Conservation (phyloP, 2,888 invertebrate species). For the Gortyna flavago region DNA sequence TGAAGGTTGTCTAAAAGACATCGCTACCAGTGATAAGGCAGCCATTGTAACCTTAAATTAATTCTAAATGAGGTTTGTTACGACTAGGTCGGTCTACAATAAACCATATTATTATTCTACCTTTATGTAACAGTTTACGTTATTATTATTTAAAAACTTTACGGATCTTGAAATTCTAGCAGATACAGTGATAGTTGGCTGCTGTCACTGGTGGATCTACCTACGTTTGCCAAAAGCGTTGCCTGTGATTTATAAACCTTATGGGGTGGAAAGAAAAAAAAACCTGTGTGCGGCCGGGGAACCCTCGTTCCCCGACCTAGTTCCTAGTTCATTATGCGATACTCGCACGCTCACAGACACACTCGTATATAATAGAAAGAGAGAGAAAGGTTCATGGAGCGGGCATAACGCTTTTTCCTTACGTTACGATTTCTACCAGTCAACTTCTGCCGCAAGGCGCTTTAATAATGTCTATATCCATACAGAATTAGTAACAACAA, state of each 20-base stretch:
- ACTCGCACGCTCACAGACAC: background rate
- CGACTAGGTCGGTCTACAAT: too few relatives aligned
- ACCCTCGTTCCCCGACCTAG: too few relatives aligned
- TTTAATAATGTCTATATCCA: too few relatives aligned
- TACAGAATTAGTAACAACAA: too few relatives aligned
- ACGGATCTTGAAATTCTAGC: background rate
- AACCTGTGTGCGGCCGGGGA: background rate
- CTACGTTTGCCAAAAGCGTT: background rate
- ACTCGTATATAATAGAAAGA: background rate
- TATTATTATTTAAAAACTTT: background rate
- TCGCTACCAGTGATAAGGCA: background rate
- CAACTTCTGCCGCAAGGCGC: background rate
- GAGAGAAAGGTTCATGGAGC: background rate
- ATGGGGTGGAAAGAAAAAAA: background rate
- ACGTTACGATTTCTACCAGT: background rate
- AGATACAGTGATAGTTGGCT: background rate
- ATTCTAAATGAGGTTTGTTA: background rate
- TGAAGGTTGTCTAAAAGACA: constrained; percentile 21
- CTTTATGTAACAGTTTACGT: background rate
- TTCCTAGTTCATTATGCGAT: background rate
- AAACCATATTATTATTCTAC: too few relatives aligned
- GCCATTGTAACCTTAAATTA: constrained; percentile 11
- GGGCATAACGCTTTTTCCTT: background rate
- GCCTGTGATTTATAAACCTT: background rate
- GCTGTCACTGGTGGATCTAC: background rate